Evolutionary conservation across 2,888 invertebrate species (phyloP), one percentile per base, ranked within the genome.

Genomic region (Mesoligia furuncula): DNA sequence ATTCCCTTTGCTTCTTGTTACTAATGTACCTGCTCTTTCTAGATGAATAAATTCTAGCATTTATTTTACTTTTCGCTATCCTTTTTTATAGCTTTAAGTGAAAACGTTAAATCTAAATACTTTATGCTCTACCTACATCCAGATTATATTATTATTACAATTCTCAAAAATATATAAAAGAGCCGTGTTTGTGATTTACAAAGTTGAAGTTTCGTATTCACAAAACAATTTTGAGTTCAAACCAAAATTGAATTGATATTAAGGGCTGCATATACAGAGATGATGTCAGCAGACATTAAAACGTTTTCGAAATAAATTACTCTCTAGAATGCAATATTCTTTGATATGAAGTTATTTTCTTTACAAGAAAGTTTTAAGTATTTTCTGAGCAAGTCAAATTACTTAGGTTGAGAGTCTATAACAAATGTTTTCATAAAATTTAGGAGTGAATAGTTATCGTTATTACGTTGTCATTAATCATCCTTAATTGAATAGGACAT

Each of bases 291-390:
- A 72, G 79, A 87, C 72, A 73, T 74, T 84, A 77, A 74, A 82
- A 74, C 61, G 59, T 62, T 87, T 75, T 65, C 27, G 36, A 80
- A 74, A 77, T 68, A 79, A 83, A 79, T 81, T 69, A 65, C 62
- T 59, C 62, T 78, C 20, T 20, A 76, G 62, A 78, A 77, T 85
- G 76, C 77, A 81, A 85, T 87, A 76, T 83, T 85, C 64, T 70
- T 75, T 73, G 65, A 73, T 67, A 59, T 73, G 70, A 73, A 74
- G 42, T 78, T 77, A 83, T 81, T 79, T 81, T 85, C 65, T 62
- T 69, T 70, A 64, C 66, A 72, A 75, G 36, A 78, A 75, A 79
- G 64, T 75, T 75, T 67, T 61, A 69, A 72, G 62, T 66, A 87
- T 51, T 66, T 76, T 82, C 36, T 73, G 72, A 75, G 69, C n/a